phyloP scores from a whole-genome alignment of 2,888 invertebrate species.

The Platycheirus rosarum region DNA sequence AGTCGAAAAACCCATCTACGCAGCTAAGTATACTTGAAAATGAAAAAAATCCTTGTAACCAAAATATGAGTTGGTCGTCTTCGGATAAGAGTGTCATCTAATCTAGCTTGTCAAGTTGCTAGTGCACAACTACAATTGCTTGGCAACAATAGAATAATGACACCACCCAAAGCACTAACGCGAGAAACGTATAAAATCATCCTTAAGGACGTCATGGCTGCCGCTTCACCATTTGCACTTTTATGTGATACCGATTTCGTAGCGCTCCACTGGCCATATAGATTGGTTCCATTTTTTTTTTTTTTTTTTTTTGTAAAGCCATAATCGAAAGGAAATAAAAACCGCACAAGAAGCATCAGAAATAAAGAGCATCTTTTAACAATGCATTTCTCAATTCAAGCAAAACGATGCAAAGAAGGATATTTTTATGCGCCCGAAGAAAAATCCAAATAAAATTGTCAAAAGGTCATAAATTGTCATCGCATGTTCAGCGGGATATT shows the following conservation, averaged over 20 bases:
- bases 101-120: conserved; percentile 70
- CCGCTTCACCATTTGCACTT: conserved; percentile 48
- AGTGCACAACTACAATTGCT: conserved; percentile 60
- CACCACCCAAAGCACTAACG: conserved; percentile 6
- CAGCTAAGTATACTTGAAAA: too few species aligned
- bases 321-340: conserved; percentile 43
- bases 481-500: conserved; percentile 63
- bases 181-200: conserved; percentile 45
- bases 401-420: conserved; percentile 6
- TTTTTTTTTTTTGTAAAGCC: conserved; percentile 25
- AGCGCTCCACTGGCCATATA: conserved; percentile 14
- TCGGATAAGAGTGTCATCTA: conserved; percentile 58
- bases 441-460: conserved; percentile 64
- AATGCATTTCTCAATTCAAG: conserved; percentile 55
- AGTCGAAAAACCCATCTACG: too few species aligned
- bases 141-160: conserved; percentile 54
- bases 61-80: conserved; percentile 41
- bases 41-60: too few species aligned
- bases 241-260: conserved; percentile 28
- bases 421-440: conserved; percentile 18
- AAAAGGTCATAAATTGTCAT: conserved; percentile 71
- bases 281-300: conserved; percentile 23
- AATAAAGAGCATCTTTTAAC: conserved; percentile 26
- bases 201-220: conserved; percentile 25
- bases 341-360: conserved; percentile 30